Evolutionary conservation across 2,888 invertebrate genomes (phyloP), one percentile per base, ranked within the genome.

Genomic region (Nephrocerus scutellatus): DNA sequence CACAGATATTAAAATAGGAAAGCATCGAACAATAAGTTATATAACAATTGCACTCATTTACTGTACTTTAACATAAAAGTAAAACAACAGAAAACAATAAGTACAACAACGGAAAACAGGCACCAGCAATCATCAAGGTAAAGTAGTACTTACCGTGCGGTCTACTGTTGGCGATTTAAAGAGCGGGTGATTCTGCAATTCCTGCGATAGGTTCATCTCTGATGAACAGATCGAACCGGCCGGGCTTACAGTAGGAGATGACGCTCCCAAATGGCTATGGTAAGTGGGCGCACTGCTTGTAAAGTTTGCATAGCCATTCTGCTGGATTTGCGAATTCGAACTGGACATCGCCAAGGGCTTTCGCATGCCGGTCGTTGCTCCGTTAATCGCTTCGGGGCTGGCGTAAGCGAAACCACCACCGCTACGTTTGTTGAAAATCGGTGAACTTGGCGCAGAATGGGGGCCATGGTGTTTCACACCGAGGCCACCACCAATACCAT

Each of bases 371-470:
- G 51, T 50, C n/a, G 46, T 47, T 28, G 50, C 48, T 40, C 50
- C 55, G 40, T 50, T 52, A 26, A 56, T 51, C 23, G 48, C 48
- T 18, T 52, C 53, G 26, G 53, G 52, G 12, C 46, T 41, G 32
- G 43, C 36, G 7, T 47, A 42, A 3, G 41, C 36, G 25, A 31
- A 14, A 19, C 23, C 15, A 16, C 25, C 50, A 37, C 15, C 58
- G 5, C 26, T 19, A 48, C 75, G 70, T 54, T 73, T 72, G 37
- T 72, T 73, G 44, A 74, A 70, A 1, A 78, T 76, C 2, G 81
- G 81, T 13, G 80, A 81, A 59, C 73, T 80, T 3, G 81, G 80
- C 2, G 80, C 80, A 4, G 81, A 81, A 30, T 60, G 61, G 32
- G 60, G 63, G 6, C 60, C 52, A 15, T 47, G 45, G 13, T 48